Conservation (phyloP, 53 echinoderm and acorn worm species). For the Paelopatides confundens region DNA sequence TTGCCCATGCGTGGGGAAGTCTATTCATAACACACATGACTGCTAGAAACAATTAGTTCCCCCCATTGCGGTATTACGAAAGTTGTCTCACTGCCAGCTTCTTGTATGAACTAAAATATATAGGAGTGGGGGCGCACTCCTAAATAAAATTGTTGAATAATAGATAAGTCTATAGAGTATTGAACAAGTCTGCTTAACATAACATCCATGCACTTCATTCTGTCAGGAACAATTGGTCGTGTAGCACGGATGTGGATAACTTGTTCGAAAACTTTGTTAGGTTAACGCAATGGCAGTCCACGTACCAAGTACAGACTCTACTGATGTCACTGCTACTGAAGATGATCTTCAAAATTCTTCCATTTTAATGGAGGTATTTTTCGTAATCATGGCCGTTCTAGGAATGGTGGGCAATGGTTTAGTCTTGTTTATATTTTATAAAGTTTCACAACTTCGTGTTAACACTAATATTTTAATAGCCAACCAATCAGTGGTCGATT, state of each 20-base stretch:
- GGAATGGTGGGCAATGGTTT: constrained; percentile 13
- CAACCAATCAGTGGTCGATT: constrained; percentile 7
- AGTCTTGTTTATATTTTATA: constrained; percentile 10
- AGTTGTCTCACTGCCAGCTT: too few relatives aligned
- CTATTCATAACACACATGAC: too few relatives aligned
- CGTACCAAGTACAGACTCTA: neutral
- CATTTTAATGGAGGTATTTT: neutral
- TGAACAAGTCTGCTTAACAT: too few relatives aligned
- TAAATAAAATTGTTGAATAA: too few relatives aligned
- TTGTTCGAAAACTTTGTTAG: too few relatives aligned
- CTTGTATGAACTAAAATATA: too few relatives aligned
- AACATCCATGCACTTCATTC: neutral
- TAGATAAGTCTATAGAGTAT: too few relatives aligned
- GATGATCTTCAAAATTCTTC: neutral
- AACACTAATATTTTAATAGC: constrained; percentile 5
- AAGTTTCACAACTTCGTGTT: neutral
- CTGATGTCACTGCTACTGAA: neutral
- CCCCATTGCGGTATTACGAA: too few relatives aligned
- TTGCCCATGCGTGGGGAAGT: too few relatives aligned
- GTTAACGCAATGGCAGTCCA: neutral
- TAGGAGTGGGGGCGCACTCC: too few relatives aligned
- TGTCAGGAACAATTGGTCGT: neutral
- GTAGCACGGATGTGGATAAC: neutral
- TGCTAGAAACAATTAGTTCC: too few relatives aligned
- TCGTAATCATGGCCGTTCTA: neutral